Conservation (phyloP, 2,113 vertebrate species). For the Lutjanus erythropterus region DNA sequence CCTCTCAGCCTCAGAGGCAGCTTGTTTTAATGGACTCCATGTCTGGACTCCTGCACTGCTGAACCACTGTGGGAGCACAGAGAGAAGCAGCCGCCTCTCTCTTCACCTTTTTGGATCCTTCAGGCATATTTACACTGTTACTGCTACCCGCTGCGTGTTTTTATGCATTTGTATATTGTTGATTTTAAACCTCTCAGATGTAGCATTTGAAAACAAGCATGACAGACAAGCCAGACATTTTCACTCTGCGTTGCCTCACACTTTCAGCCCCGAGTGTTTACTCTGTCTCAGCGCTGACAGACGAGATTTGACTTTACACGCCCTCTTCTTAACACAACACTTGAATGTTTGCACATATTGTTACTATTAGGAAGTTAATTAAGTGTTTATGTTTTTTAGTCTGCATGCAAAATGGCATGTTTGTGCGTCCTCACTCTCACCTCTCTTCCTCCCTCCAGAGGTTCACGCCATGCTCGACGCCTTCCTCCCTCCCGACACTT, state of each 20-base stretch:
- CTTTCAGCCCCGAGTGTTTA: constrained; percentile 26
- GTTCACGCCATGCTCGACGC: constrained; percentile 95
- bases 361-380: constrained; percentile 28
- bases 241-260: constrained; percentile 41
- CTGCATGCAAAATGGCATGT: not conserved
- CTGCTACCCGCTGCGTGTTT: constrained; percentile 42
- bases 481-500: constrained; percentile 91
- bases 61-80: constrained; percentile 43
- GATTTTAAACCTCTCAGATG: constrained; percentile 52
- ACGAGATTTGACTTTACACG: constrained; percentile 16
- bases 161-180: constrained; percentile 32
- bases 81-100: constrained; percentile 1
- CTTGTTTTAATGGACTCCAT: constrained; percentile 6
- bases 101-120: constrained; percentile 34
- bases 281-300: constrained; percentile 33
- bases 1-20: not conserved
- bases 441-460: constrained; percentile 85
- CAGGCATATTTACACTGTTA: constrained; percentile 33
- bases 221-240: constrained; percentile 50
- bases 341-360: constrained; percentile 52
- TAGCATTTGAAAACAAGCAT: constrained; percentile 43
- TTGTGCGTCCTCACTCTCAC: constrained; percentile 21
- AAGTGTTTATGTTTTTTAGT: constrained; percentile 8
- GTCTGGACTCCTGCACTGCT: constrained; percentile 21
- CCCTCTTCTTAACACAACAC: constrained; percentile 26